phyloP scores from a whole-genome alignment of 2,797 vertebrate species.

The Alectoris magna region DNA sequence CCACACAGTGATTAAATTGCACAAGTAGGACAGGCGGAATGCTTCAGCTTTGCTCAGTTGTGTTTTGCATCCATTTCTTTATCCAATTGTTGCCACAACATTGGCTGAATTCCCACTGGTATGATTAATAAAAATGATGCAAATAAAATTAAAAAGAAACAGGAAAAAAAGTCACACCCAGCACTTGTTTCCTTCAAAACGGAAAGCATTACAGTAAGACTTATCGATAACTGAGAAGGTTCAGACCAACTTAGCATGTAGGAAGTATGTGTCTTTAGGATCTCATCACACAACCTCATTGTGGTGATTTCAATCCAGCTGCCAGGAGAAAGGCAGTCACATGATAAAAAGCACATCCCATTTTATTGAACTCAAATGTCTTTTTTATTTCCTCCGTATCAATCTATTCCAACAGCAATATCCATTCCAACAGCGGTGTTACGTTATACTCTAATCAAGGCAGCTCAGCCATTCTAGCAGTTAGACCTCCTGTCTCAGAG shows the following conservation, averaged over 20 bases:
- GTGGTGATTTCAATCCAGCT: too few relatives aligned
- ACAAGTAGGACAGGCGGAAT: not conserved
- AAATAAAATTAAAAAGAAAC: too few relatives aligned
- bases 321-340: not conserved
- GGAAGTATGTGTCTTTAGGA: too few relatives aligned
- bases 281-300: too few relatives aligned
- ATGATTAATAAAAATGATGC: not conserved
- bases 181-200: too few relatives aligned
- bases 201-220: too few relatives aligned
- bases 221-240: too few relatives aligned
- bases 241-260: too few relatives aligned
- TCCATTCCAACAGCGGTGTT: fast-evolving
- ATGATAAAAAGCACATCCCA: not conserved
- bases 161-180: too few relatives aligned
- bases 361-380: not conserved
- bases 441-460: not conserved
- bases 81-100: not conserved
- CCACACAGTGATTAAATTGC: not conserved
- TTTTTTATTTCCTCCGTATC: not conserved
- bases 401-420: not conserved
- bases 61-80: not conserved
- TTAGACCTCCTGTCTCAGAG: not conserved
- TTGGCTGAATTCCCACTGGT: not conserved
- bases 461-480: not conserved
- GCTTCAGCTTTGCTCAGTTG: not conserved